Conservation (phyloP, 2,888 invertebrate genomes). For the Heliconius cydno region DNA sequence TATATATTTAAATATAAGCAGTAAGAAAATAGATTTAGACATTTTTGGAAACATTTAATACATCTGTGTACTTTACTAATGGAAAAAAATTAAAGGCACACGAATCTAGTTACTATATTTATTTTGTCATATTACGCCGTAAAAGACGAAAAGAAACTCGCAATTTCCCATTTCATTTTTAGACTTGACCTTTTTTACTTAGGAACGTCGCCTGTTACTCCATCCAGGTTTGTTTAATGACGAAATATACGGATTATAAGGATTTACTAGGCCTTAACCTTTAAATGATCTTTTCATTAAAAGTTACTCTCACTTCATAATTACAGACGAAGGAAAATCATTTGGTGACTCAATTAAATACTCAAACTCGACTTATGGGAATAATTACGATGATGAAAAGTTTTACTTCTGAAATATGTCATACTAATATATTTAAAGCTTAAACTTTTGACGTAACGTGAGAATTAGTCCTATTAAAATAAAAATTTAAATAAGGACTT, state of each 20-base stretch:
- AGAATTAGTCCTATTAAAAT: neutral
- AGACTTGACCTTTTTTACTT: slow-evolving; percentile 14
- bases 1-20: neutral
- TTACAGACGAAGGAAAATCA: slow-evolving; percentile 64
- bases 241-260: slow-evolving; percentile 56
- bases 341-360: slow-evolving; percentile 55
- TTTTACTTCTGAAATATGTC: slow-evolving; percentile 21
- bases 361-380: slow-evolving; percentile 28
- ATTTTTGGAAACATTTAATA: slow-evolving; percentile 4
- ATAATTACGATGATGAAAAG: slow-evolving; percentile 23
- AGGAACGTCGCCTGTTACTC: neutral
- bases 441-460: neutral
- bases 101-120: slow-evolving; percentile 22
- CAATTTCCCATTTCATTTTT: slow-evolving; percentile 21
- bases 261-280: slow-evolving; percentile 67
- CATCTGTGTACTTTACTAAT: slow-evolving; percentile 30
- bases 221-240: slow-evolving; percentile 5
- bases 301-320: slow-evolving; percentile 57
- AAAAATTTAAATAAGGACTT: neutral
- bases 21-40: neutral
- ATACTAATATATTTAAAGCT: neutral
- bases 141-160: slow-evolving; percentile 10
- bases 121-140: slow-evolving; percentile 20
- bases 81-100: slow-evolving; percentile 29
- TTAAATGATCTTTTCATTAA: slow-evolving; percentile 68